Conservation (phyloP, 1,140 invertebrate species). For the Trichonephila clavata region DNA sequence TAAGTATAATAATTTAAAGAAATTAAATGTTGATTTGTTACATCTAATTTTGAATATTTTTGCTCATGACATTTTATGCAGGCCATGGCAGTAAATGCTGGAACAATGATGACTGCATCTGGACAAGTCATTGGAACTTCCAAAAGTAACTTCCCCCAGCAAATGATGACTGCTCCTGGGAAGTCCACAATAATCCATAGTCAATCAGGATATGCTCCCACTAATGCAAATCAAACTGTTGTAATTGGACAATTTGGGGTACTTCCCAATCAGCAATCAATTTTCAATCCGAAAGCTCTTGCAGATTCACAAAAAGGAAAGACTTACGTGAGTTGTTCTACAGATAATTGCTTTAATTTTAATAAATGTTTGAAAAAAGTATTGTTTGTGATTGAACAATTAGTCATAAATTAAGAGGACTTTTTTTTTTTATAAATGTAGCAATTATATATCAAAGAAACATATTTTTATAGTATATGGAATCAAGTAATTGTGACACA, state of each 20-base stretch:
- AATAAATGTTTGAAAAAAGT: no score
- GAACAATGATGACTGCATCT: constrained; percentile 61
- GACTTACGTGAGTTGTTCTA: constrained; percentile 78
- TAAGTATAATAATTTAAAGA: no score
- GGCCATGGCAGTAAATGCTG: constrained; percentile 46
- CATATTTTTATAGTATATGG: no score
- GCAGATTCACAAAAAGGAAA: constrained; percentile 79
- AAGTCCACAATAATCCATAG: constrained; percentile 69
- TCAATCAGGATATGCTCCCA: constrained; percentile 85
- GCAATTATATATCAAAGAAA: no score
- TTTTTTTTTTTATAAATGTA: no score
- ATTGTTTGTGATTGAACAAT: no score
- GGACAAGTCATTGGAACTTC: constrained; percentile 42
- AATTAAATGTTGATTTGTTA: no score
- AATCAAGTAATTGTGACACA: no score
- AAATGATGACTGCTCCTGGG: constrained; percentile 76
- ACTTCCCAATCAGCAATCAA: constrained; percentile 87
- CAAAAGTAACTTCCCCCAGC: constrained; percentile 70
- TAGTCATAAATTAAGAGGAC: no score
- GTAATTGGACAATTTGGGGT: constrained; percentile 89
- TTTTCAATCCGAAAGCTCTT: constrained; percentile 81
- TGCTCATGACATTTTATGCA: background rate
- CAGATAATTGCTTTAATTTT: no score
- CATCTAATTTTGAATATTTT: background rate
- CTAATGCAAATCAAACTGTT: constrained; percentile 88